Evolutionary conservation across 2,113 vertebrate genomes (phyloP).

Genomic region (Crotalus helleri): DNA sequence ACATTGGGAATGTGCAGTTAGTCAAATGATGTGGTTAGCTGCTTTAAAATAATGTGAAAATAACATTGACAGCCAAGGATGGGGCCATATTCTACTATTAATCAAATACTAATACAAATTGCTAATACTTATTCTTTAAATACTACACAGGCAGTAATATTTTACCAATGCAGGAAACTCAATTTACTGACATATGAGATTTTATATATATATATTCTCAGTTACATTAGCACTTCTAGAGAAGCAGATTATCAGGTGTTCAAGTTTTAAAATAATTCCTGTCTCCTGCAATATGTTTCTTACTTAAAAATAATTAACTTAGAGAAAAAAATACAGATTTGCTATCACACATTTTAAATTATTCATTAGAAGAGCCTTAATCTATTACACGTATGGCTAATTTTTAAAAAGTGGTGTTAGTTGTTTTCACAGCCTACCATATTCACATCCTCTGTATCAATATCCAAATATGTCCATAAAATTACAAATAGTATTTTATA

Average conservation of each 20-base stretch:
- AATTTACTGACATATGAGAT: constrained; percentile 30
- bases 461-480: not conserved
- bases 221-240: constrained; percentile 30
- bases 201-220: not conserved
- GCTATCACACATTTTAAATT: not conserved
- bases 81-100: not conserved
- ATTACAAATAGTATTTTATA: not conserved
- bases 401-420: not conserved
- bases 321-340: not conserved
- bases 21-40: not conserved
- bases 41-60: not conserved
- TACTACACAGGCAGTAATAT: constrained; percentile 48
- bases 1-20: not conserved
- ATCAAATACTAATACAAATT: constrained; percentile 21
- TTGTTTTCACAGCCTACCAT: not conserved
- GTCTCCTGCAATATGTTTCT: constrained; percentile 23
- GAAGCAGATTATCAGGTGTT: constrained; percentile 4
- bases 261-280: not conserved
- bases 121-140: constrained; percentile 45
- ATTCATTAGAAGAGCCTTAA: constrained; percentile 5
- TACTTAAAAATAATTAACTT: constrained; percentile 25
- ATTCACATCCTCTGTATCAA: not conserved
- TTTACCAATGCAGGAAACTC: constrained; percentile 1
- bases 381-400: not conserved
- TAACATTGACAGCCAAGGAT: not conserved